Percentiles rank a stretch among this genome's conserved stretches.
Conservation (phyloP, 2,113 vertebrate species). For the Corythornis vintsioides region DNA sequence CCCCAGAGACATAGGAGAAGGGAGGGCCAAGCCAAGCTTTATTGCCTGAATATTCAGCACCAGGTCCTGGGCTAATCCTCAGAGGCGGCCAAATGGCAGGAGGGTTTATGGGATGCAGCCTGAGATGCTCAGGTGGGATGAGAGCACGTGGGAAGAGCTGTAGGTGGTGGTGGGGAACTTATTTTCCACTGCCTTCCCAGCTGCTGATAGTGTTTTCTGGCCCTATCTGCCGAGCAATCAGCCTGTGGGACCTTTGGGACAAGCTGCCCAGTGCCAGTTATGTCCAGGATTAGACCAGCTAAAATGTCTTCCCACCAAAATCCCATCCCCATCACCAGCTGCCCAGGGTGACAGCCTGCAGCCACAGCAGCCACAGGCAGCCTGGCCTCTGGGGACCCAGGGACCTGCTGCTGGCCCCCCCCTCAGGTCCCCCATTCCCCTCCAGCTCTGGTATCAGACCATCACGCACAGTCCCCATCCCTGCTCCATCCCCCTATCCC, state of each 20-base stretch:
- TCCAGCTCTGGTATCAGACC: neutral
- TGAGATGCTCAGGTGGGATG: neutral
- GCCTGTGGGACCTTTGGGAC: neutral
- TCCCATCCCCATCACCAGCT: neutral
- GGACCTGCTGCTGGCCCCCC: too few relatives aligned
- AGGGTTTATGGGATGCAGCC: neutral
- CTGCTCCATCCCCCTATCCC: neutral
- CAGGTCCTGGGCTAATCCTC: neutral
- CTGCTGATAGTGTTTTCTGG: neutral
- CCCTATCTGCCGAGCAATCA: fast-evolving
- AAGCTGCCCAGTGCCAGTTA: neutral
- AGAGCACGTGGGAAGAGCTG: neutral
- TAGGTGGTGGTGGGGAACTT: too few relatives aligned
- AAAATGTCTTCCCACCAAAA: fast-evolving
- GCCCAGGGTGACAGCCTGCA: neutral
- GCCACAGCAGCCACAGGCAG: neutral
- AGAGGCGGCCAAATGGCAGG: fast-evolving
- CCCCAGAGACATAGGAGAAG: neutral
- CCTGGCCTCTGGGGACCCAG: fast-evolving
- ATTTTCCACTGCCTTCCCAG: neutral
- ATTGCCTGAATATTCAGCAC: neutral
- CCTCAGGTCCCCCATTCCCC: too few relatives aligned
- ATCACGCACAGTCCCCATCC: neutral
- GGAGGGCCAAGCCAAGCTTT: neutral
- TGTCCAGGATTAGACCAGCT: neutral